Evolutionary conservation across 2,113 vertebrate species (phyloP), one percentile per base, ranked within the genome.

Genomic region (Papio anubis): DNA sequence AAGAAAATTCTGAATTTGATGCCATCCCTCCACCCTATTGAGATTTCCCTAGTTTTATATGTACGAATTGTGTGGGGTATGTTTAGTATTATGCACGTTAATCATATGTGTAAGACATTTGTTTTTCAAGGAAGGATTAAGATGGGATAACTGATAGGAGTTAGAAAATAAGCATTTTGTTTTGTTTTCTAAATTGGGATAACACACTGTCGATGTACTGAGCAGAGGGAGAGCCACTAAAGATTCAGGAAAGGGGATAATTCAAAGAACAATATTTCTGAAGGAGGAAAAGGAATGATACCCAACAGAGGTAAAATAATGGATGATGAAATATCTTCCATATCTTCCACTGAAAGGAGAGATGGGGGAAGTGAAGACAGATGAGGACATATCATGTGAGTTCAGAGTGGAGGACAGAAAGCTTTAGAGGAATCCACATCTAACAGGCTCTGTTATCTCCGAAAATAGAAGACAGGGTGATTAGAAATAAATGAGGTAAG

Each of bases 401-500:
- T 27, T 23, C 50, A 23, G 40, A 64, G 66, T 35, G 21, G 55
- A 85, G 45, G 79, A 66, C 55, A 79, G n/a, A 91, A 90, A 86
- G 86, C 59, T 85, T 50, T 48, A 61, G 61, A 75, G 61, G 61
- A 86, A 20, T 68, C 79, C 73, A 52, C 30, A 73, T 81, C 38
- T 45, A 85, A 81, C 32, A 72, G 40, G 17, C 38, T 84, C 43
- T 50, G 9, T 80, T 78, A 78, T 82, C 75, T 88, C 68, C 84
- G 59, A 78, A 81, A 89, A 90, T 4, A 82, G 66, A 87, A 50
- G 43, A 73, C 7, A 61, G 18, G 16, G n/a, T 17, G 35, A 88
- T 48, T 85, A 57, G 78, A 73, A 94, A 96, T 61, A 96, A 96
- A 92, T 23, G 32, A n/a, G 61, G 21, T n/a, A 64, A 92, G 83